Conservation (phyloP, 2,888 invertebrate species). For the Adineta ricciae region DNA sequence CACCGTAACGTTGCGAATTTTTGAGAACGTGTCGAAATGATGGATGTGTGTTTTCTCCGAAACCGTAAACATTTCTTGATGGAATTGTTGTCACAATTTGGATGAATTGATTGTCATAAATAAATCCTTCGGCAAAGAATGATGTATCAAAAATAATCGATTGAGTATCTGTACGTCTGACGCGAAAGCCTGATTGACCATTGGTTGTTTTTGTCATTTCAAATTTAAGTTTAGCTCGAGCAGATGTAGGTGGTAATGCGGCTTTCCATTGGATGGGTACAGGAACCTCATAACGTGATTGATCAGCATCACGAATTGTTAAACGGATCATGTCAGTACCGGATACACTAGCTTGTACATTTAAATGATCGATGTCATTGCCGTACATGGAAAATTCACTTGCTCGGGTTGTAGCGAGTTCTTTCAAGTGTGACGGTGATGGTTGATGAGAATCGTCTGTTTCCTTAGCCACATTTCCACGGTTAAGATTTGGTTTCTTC, state of each 20-base stretch:
- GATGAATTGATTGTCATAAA: slow-evolving; percentile 51
- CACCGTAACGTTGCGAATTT: slow-evolving; percentile 35
- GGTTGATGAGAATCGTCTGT: background rate
- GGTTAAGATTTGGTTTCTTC: background rate
- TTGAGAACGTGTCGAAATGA: slow-evolving; percentile 23
- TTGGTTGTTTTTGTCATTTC: background rate
- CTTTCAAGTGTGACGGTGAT: background rate
- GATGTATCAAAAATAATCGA: slow-evolving; percentile 10
- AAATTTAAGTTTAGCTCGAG: background rate
- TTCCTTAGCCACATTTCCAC: too few species aligned
- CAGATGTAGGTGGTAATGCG: background rate
- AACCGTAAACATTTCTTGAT: slow-evolving; percentile 41
- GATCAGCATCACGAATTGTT: background rate
- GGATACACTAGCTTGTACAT: background rate
- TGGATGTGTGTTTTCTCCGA: slow-evolving; percentile 32
- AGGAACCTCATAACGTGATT: slow-evolving; percentile 22
- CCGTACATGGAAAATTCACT: background rate
- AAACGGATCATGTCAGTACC: slow-evolving; percentile 16
- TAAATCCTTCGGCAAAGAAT: slow-evolving; percentile 40
- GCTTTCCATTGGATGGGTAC: background rate
- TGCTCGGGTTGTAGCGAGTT: background rate
- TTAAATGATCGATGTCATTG: background rate
- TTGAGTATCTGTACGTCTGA: background rate
- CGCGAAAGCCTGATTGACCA: slow-evolving; percentile 1
- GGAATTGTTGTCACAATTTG: slow-evolving; percentile 48